Percentiles rank a stretch among this genome's conserved stretches.
phyloP scores from a whole-genome alignment of 2,888 invertebrate genomes.

The Seira musarum region DNA sequence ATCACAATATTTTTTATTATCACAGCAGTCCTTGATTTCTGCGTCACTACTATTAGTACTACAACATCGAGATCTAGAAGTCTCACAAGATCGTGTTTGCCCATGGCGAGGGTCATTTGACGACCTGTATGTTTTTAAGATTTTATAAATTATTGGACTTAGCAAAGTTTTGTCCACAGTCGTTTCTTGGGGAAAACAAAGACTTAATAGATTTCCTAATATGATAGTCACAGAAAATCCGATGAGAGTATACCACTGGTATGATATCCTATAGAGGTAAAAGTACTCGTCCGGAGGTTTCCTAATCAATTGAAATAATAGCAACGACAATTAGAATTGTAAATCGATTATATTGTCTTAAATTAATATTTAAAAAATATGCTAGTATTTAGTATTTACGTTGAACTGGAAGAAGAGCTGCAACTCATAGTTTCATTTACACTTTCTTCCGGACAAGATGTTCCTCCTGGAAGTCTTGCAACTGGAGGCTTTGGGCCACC shows the following conservation, averaged over 20 bases:
- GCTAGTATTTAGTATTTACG: constrained; percentile 27
- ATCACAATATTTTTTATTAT: constrained; percentile 2
- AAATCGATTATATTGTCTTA: too few species aligned
- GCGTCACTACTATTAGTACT: constrained; percentile 27
- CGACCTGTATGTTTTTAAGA: constrained; percentile 31
- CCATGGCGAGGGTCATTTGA: not conserved
- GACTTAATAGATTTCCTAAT: constrained; percentile 58
- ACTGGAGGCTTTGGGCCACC: constrained; percentile 82
- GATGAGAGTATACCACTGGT: constrained; percentile 74
- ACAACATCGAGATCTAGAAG: constrained; percentile 1
- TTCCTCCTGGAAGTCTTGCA: constrained; percentile 68
- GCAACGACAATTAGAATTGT: too few species aligned
- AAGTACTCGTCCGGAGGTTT: constrained; percentile 68
- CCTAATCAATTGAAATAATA: constrained; percentile 30
- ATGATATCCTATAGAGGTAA: constrained; percentile 73
- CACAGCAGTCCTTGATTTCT: constrained; percentile 13
- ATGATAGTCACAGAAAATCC: constrained; percentile 71
- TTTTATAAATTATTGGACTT: constrained; percentile 61
- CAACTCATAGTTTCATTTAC: constrained; percentile 41
- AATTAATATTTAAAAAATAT: constrained; percentile 3
- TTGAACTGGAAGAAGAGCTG: constrained; percentile 22
- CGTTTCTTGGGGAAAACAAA: constrained; percentile 63
- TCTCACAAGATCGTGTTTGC: constrained; percentile 19
- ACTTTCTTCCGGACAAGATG: constrained; percentile 45
- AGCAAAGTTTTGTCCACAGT: constrained; percentile 60